phyloP scores from a whole-genome alignment of 2,888 invertebrate genomes.

The Eulithis prunata region DNA sequence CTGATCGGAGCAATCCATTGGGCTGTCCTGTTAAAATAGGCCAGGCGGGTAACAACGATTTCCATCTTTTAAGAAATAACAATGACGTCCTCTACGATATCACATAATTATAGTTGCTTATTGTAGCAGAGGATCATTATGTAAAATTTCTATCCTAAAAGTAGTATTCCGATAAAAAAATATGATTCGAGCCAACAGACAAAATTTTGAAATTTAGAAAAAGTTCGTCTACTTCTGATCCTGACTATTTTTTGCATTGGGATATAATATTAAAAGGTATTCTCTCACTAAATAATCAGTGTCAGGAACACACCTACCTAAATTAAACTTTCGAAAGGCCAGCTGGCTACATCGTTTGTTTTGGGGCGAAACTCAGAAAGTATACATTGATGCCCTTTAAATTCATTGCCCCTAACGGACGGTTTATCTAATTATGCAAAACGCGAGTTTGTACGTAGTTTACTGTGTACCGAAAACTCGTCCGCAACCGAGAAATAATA shows the following conservation, averaged over 20 bases:
- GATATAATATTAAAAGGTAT: background rate
- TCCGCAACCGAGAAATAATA: slow-evolving; percentile 61
- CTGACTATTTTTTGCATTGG: background rate
- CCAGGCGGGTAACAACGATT: no score
- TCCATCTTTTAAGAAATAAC: no score
- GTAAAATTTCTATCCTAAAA: no score
- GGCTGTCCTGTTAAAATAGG: no score
- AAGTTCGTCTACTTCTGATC: no score
- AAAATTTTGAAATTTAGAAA: no score
- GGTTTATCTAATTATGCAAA: slow-evolving; percentile 75
- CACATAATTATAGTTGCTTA: no score
- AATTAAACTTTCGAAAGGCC: slow-evolving; percentile 19
- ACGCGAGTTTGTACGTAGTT: slow-evolving; percentile 68
- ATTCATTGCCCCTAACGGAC: slow-evolving; percentile 57
- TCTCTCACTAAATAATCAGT: slow-evolving; percentile 2
- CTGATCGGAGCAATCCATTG: no score
- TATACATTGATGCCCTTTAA: slow-evolving; percentile 49
- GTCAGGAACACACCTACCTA: slow-evolving; percentile 23
- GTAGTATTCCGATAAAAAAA: no score
- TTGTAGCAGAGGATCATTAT: no score
- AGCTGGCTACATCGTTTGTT: slow-evolving; percentile 19
- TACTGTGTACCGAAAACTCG: slow-evolving; percentile 50
- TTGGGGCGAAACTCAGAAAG: slow-evolving; percentile 31
- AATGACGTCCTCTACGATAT: no score
- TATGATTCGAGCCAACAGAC: no score